Evolutionary conservation across 2,797 vertebrate genomes (phyloP).

Genomic region (Gouania willdenowi): DNA sequence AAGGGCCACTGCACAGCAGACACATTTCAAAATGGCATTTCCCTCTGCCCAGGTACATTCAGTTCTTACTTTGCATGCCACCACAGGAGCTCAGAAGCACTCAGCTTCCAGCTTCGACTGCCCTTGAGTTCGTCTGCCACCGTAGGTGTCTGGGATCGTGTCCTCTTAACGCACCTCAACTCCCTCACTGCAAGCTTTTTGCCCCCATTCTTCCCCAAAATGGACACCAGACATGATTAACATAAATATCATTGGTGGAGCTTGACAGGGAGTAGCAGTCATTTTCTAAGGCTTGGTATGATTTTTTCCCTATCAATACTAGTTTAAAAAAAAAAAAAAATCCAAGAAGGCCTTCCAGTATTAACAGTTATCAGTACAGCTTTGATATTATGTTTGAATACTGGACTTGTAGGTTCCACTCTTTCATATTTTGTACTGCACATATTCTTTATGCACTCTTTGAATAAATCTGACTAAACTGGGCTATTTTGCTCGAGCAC

Average conservation of each 20-base stretch:
- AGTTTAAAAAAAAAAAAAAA: too few species aligned
- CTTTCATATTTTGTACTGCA: too few species aligned
- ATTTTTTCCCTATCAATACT: too few species aligned
- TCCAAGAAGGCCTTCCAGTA: too few species aligned
- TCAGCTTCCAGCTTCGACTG: constrained; percentile 12
- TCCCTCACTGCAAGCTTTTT: constrained; percentile 5
- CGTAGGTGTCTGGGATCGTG: constrained; percentile 20
- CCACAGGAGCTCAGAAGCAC: constrained; percentile 21
- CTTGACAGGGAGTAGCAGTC: background rate
- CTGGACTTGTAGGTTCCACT: too few species aligned
- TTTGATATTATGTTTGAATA: too few species aligned
- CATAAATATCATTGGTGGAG: constrained; percentile 9
- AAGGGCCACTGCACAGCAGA: background rate
- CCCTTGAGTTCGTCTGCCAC: constrained; percentile 44
- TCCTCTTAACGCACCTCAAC: background rate
- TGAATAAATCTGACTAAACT: too few species aligned
- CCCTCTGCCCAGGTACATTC: constrained; percentile 7
- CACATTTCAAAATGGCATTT: constrained; percentile 4
- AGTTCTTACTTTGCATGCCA: constrained; percentile 33
- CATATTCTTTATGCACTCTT: too few species aligned
- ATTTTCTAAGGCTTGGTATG: constrained; percentile 2
- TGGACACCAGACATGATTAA: constrained; percentile 23
- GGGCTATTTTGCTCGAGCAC: too few species aligned
- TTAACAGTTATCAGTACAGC: too few species aligned
- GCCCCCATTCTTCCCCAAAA: background rate